These are phyloP conservation scores for Darevskia nairensis DNA, from an alignment of 2,797 vertebrate genomes.

Conservation along the genomic window DNA sequence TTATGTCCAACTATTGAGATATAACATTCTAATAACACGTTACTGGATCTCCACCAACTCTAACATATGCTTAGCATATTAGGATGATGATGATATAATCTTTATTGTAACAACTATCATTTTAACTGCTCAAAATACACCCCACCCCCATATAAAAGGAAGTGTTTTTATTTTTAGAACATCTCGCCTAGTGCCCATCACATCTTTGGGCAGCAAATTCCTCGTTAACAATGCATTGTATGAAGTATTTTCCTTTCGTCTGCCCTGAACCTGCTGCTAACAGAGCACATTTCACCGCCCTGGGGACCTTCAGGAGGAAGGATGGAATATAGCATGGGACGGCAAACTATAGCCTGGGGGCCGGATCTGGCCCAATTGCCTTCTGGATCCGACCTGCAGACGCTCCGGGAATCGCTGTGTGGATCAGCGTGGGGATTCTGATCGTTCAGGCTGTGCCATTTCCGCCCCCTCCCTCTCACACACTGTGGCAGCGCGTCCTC, in stretches of 20 bases:
- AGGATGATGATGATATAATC: too few species aligned
- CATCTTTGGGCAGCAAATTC: not conserved
- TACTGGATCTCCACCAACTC: constrained; percentile 25
- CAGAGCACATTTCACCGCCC: too few species aligned
- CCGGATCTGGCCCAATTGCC: too few species aligned
- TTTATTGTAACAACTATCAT: not conserved
- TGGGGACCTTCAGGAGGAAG: too few species aligned
- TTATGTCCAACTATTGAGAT: not conserved
- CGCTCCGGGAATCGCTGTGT: too few species aligned
- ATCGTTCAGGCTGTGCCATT: too few species aligned
- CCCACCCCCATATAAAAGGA: not conserved
- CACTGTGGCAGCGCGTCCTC: too few species aligned
- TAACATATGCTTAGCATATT: not conserved
- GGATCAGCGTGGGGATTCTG: too few species aligned
- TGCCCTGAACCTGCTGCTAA: not conserved
- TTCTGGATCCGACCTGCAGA: too few species aligned
- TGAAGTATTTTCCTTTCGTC: not conserved
- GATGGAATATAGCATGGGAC: too few species aligned
- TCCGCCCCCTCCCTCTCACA: too few species aligned
- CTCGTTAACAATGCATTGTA: not conserved
- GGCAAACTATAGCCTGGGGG: too few species aligned
- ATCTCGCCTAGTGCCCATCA: not conserved
- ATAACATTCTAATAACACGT: constrained; percentile 30
- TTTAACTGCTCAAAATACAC: not conserved
- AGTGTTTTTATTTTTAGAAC: not conserved